phyloP scores from a whole-genome alignment of 1,140 invertebrate species.

The Zaprionus ornatus region DNA sequence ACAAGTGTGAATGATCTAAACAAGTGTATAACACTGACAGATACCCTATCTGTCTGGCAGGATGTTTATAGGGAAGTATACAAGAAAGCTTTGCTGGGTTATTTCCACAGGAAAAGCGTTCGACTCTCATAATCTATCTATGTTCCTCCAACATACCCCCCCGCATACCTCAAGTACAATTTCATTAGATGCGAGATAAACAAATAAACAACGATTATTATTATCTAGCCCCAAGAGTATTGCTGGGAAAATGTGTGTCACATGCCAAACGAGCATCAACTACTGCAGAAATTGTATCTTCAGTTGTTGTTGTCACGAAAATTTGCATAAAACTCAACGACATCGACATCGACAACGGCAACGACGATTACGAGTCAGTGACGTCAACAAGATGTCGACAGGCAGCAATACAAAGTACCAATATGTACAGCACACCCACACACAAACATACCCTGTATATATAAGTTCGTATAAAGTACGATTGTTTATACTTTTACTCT shows the following conservation, averaged over 20 bases:
- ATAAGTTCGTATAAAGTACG: slow-evolving; percentile 14
- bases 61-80: neutral
- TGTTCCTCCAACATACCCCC: neutral
- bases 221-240: slow-evolving; percentile 33
- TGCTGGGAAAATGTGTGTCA: slow-evolving; percentile 34
- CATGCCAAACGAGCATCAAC: slow-evolving; percentile 24
- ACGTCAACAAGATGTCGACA: slow-evolving; percentile 46
- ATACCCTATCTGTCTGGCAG: slow-evolving; percentile 1
- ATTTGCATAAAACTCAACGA: slow-evolving; percentile 50
- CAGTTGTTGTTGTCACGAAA: slow-evolving; percentile 1
- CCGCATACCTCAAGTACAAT: neutral
- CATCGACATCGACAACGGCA: slow-evolving; percentile 23
- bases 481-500: slow-evolving; percentile 19
- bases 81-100: neutral
- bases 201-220: slow-evolving; percentile 37
- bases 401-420: slow-evolving; percentile 31
- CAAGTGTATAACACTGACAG: neutral
- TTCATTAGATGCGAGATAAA: neutral
- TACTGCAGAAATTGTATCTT: slow-evolving; percentile 11
- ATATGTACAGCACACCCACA: slow-evolving; percentile 19
- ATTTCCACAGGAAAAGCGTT: neutral
- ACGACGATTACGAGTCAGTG: slow-evolving; percentile 39
- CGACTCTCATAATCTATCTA: neutral
- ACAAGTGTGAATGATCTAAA: neutral
- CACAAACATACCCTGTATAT: neutral